Conservation (phyloP, 2,113 vertebrate species). For the Phasianus colchicus region DNA sequence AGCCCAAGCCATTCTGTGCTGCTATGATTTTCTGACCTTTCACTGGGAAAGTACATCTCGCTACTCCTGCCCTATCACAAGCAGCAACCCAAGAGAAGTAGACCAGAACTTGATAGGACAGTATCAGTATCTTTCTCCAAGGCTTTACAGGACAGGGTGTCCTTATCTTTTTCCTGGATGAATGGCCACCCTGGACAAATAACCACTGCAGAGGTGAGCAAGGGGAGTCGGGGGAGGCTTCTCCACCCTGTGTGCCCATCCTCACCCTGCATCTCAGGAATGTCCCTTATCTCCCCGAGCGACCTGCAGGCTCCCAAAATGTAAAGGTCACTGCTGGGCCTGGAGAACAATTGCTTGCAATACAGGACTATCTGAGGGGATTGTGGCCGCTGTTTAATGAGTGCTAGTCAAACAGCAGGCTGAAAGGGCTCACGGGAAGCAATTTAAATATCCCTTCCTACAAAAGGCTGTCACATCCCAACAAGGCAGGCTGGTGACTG, state of each 20-base stretch:
- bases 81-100: background rate
- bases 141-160: background rate
- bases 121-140: background rate
- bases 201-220: background rate
- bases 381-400: slow-evolving; percentile 25
- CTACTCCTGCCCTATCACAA: background rate
- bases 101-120: background rate
- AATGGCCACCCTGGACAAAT: background rate
- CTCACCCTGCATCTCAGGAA: background rate
- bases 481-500: background rate
- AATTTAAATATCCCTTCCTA: slow-evolving; percentile 43
- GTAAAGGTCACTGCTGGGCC: background rate
- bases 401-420: slow-evolving; percentile 11
- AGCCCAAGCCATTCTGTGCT: too few species aligned
- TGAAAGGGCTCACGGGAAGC: slow-evolving; percentile 33
- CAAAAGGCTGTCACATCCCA: slow-evolving; percentile 9
- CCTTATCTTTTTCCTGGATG: background rate
- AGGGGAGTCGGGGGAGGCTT: background rate
- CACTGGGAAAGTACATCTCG: fast-evolving
- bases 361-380: slow-evolving; percentile 5
- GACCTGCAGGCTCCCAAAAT: background rate
- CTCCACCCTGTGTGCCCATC: background rate
- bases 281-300: background rate
- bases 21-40: background rate
- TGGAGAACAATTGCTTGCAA: slow-evolving; percentile 42